phyloP scores from a whole-genome alignment of 2,888 invertebrate genomes.

The Hofmannophila pseudospretella region DNA sequence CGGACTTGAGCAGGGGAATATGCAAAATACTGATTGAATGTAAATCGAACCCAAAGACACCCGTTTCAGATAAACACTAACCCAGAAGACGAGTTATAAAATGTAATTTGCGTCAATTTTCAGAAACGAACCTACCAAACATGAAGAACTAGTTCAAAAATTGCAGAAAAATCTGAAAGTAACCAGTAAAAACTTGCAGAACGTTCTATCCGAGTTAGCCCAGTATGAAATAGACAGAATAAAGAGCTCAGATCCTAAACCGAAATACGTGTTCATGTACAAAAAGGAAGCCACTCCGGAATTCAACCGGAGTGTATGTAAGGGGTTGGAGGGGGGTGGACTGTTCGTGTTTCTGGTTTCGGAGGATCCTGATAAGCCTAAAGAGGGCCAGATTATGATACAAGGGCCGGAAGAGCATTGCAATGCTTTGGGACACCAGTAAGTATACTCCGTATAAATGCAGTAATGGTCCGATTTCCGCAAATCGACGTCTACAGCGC shows the following conservation, averaged over 20 bases:
- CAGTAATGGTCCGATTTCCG: no score
- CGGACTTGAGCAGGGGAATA: no score
- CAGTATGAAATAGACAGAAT: constrained; percentile 81
- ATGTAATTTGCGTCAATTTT: no score
- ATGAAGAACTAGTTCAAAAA: constrained; percentile 85
- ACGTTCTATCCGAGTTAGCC: constrained; percentile 83
- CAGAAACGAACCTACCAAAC: constrained; percentile 84
- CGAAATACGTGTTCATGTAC: constrained; percentile 78
- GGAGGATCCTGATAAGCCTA: constrained; percentile 81
- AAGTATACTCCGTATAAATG: no score
- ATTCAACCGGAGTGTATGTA: constrained; percentile 83
- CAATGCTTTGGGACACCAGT: constrained; percentile 79
- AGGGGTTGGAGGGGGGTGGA: constrained; percentile 77
- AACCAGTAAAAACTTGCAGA: constrained; percentile 80
- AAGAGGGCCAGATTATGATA: constrained; percentile 75
- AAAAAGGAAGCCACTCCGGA: constrained; percentile 88
- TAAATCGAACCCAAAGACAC: no score
- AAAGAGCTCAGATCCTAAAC: constrained; percentile 58
- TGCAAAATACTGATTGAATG: no score
- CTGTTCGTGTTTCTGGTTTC: constrained; percentile 83
- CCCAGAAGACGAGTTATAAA: no score
- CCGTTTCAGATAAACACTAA: no score
- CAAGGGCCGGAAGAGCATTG: constrained; percentile 76
- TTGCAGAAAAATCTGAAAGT: constrained; percentile 82
- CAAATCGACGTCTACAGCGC: no score